Percentiles rank a stretch among this genome's conserved stretches.
Evolutionary conservation across 2,888 invertebrate species (phyloP).

Genomic region (Andrena flavipes): DNA sequence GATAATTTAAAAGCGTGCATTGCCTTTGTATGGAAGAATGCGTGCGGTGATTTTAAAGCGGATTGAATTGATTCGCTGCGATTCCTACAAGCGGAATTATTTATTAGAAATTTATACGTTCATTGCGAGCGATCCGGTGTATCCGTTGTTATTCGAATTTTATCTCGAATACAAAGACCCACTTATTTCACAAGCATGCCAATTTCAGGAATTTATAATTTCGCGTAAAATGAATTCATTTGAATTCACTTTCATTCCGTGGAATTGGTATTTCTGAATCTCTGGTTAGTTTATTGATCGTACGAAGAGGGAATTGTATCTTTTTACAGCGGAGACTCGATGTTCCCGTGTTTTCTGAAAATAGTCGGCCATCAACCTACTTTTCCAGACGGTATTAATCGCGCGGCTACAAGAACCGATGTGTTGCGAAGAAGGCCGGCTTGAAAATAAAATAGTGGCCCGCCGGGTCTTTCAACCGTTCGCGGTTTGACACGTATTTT

Average conservation of each 20-base stretch:
- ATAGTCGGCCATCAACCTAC: no score
- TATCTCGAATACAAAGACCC: background rate
- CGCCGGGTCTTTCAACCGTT: no score
- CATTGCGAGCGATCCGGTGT: background rate
- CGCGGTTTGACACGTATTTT: no score
- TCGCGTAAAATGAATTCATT: background rate
- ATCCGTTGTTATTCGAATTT: background rate
- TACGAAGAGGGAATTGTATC: background rate
- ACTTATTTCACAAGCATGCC: background rate
- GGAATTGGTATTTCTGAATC: background rate
- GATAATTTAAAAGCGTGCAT: constrained; percentile 5
- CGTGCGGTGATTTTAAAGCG: background rate
- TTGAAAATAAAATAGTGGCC: no score
- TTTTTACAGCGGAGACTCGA: no score
- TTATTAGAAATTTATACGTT: background rate
- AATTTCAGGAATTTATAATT: background rate
- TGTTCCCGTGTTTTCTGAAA: no score
- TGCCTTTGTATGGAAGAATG: background rate
- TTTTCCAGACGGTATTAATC: background rate
- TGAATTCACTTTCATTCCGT: background rate
- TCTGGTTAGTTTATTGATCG: background rate
- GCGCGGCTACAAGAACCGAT: background rate
- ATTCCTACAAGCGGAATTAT: background rate
- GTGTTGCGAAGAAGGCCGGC: no score
- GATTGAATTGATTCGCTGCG: background rate